These are phyloP conservation scores for Ibidorhyncha struthersii DNA, from an alignment of 2,113 vertebrate genomes.

Conservation along the genomic window DNA sequence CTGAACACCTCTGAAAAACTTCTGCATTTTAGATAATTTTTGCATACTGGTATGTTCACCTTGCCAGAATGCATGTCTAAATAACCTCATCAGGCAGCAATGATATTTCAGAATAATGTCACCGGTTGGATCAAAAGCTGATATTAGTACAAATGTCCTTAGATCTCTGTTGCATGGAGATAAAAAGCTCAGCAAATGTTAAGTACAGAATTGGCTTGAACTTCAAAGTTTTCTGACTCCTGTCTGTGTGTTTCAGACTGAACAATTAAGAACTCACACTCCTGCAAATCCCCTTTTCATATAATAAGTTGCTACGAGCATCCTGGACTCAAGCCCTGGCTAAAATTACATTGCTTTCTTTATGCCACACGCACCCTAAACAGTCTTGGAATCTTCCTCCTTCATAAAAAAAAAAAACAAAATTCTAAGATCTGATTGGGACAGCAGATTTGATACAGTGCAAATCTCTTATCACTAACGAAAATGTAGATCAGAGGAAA, in stretches of 20 bases:
- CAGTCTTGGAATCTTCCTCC: not conserved
- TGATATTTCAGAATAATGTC: not conserved
- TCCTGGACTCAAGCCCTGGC: not conserved
- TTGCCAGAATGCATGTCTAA: not conserved
- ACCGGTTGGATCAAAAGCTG: not conserved
- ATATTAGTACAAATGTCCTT: not conserved
- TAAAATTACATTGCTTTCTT: not conserved
- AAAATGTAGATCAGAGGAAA: not conserved
- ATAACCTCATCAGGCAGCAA: not conserved
- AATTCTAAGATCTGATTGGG: not conserved
- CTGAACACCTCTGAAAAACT: not conserved
- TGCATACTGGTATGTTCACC: not conserved
- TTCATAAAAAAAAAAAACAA: not conserved
- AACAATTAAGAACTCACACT: not conserved
- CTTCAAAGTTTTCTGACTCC: conserved; percentile 26
- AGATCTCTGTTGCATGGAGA: not conserved
- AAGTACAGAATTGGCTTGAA: not conserved
- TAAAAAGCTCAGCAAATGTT: not conserved
- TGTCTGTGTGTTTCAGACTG: not conserved
- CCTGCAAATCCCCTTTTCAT: not conserved
- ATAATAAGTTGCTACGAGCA: not conserved
- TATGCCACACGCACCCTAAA: not conserved
- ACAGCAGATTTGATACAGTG: not conserved
- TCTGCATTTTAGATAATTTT: not conserved
- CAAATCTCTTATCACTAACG: not conserved